A percentile compares a stretch with the other conserved stretches of the same genome.
Evolutionary conservation across 2,797 vertebrate genomes (phyloP).

Genomic region (Hylomyscus alleni): DNA sequence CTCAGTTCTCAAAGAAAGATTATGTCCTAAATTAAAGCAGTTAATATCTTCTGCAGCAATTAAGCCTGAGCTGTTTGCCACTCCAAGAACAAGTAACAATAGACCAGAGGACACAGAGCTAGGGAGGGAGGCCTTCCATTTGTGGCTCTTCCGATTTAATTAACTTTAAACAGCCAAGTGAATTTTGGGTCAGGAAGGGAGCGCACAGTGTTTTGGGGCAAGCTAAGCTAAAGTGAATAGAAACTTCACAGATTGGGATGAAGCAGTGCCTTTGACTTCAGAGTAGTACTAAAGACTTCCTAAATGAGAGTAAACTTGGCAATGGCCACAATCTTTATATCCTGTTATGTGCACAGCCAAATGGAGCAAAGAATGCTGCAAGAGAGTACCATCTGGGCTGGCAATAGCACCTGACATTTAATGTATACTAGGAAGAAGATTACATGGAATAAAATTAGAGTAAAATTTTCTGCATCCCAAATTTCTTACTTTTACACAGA

Average conservation of each 20-base stretch:
- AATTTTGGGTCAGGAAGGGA: background rate
- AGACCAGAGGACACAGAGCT: background rate
- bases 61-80: background rate
- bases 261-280: background rate
- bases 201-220: background rate
- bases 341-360: background rate
- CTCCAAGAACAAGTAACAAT: conserved; percentile 6
- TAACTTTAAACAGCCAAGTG: conserved; percentile 51
- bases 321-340: background rate
- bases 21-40: conserved; percentile 17
- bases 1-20: conserved; percentile 49
- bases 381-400: background rate
- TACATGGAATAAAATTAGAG: conserved; percentile 1
- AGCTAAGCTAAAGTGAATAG: background rate
- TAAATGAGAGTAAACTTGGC: background rate
- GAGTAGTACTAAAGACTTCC: background rate
- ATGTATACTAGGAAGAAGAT: background rate
- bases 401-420: background rate
- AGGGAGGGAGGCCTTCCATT: background rate
- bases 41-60: conserved; percentile 17
- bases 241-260: background rate
- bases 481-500: conserved; percentile 22
- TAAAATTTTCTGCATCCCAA: background rate
- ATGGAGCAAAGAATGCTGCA: background rate
- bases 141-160: conserved; percentile 53